Evolutionary conservation across 2,888 invertebrate species (phyloP), one percentile per base, ranked within the genome.

Genomic region (Stictocephala bisonia): DNA sequence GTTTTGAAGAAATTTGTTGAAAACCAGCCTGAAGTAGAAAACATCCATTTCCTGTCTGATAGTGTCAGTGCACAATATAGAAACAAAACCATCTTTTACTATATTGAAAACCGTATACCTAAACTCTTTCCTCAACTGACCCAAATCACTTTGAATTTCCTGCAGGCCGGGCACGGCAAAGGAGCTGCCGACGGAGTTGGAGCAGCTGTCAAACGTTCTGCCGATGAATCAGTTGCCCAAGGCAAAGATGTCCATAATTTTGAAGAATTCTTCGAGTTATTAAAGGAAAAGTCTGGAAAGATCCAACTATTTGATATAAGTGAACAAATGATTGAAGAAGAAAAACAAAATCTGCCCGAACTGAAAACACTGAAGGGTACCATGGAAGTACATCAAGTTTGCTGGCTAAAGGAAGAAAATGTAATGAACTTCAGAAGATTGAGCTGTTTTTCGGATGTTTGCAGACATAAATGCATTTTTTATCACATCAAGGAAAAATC

Each of bases 131-230:
- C 73, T 29, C 13, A 60, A n/a, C 15, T 76, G n/a, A 22, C 48
- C 20, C n/a, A 60, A 29, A 60, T 78, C 0, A 79, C 78, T 2
- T 82, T 81, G 81, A 81, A 81, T 73, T 82, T 78, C 69, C 74
- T 72, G 6, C 82, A 82, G 73, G 78, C 79, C 18, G 81, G 82
- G 11, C 82, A 83, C 75, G 82, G 81, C 0, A 81, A 82, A 74
- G 80, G 81, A 6, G 79, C 81, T 11, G 74, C 81, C 6, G 81
- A 81, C 77, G 81, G 82, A 3, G 68, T 82, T 31, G 82, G 81
- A 18, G 82, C 44, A 44, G 44, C 44, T 44, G 3, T 44, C 3
- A 44, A 44, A 44, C 3, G 44, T 3, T 6, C 13, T 44, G 44
- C 44, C 74, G 82, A 80, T 0, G 81, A 82, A 74, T 80, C 80